Evolutionary conservation across 2,797 vertebrate genomes (phyloP), one percentile per base, ranked within the genome.

Genomic region (Clamator glandarius): DNA sequence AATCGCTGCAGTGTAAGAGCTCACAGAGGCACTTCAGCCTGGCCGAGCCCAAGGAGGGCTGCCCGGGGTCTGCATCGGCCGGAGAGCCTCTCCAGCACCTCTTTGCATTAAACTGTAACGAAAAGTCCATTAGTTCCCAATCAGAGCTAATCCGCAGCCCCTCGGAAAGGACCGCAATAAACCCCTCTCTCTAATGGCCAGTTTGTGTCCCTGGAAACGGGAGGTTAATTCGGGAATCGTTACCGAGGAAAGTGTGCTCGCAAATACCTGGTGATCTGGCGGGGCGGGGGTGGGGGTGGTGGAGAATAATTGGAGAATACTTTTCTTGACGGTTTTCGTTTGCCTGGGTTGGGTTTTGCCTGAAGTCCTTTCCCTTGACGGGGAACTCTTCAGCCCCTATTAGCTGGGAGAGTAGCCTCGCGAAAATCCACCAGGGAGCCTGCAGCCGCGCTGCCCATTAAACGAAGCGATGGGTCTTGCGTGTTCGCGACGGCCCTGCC

Each of bases 221-320:
- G 78, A 85, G 54, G 29, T 85, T 68, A 74, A 64, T 66, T 75
- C 44, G 36, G 84, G 64, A 96, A 87, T 92, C 89, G 95, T 96
- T 96, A 85, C 75, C 33, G 41, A 41, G 48, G 41, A 90, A 77
- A 86, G 51, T n/a, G 61, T 59, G 57, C 29, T 48, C 18, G 8
- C 81, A 76, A 79, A 62, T 73, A 88, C 86, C 93, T 63, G 69
- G 31, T 29, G 36, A 68, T 78, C 23, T 90, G 78, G 67, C 5
- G 15, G 48, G 15, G 48, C 39, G 39, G 39, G 39, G 39, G 39
- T 39, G 23, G 13, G 31, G 7, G 3, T 5, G 11, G 12, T 4
- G 41, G 6, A 33, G 1, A 11, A 92, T 48, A 77, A 52, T 11
- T 0, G 33, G 62, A 36, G 36, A 93, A 70, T 19, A 13, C 5